phyloP scores from a whole-genome alignment of 2,113 vertebrate species.

The Hassar affinis region DNA sequence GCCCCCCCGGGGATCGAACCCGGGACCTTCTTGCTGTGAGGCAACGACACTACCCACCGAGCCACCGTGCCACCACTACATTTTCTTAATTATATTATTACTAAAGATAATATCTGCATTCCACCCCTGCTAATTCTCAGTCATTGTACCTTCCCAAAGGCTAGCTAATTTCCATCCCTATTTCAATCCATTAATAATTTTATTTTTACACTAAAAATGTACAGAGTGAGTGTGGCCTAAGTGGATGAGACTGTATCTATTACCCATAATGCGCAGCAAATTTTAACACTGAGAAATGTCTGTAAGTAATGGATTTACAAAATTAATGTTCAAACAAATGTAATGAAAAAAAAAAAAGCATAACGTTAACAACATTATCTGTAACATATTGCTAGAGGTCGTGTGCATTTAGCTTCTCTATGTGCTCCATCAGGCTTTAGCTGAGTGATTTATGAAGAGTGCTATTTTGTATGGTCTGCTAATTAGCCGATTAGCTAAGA shows the following conservation, averaged over 20 bases:
- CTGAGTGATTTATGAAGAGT: constrained; percentile 12
- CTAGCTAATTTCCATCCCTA: not conserved
- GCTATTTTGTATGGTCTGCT: not conserved
- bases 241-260: not conserved
- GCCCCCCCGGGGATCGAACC: too few relatives aligned
- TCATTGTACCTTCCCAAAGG: too few relatives aligned
- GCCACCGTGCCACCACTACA: too few relatives aligned
- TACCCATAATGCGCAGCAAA: not conserved
- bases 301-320: not conserved
- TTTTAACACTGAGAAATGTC: not conserved
- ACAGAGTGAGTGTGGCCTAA: not conserved
- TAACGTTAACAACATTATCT: not conserved
- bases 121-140: too few relatives aligned
- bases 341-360: not conserved
- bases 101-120: too few relatives aligned
- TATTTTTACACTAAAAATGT: too few relatives aligned
- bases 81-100: too few relatives aligned
- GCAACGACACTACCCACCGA: too few relatives aligned
- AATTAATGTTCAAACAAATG: not conserved
- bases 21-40: too few relatives aligned
- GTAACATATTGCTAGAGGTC: not conserved
- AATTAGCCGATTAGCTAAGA: constrained; percentile 12
- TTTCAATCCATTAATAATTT: not conserved
- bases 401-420: not conserved
- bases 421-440: not conserved